These are phyloP conservation scores for Rhadinocentrus ornatus DNA, from an alignment of 2,797 vertebrate genomes.

Conservation along the genomic window DNA sequence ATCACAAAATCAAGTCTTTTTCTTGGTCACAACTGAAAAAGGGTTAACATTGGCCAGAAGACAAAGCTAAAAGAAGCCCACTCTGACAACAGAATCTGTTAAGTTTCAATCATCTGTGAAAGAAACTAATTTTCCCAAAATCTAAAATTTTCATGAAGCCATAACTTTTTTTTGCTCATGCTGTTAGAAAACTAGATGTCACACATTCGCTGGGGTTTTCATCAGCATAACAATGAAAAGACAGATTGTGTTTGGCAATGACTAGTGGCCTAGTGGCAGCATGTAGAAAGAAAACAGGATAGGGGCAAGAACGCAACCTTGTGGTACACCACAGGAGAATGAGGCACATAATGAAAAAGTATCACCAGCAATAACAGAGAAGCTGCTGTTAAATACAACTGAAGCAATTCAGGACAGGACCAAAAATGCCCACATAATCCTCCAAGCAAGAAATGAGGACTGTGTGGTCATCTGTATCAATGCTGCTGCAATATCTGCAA, in stretches of 20 bases:
- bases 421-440: not conserved
- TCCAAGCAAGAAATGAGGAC: not conserved
- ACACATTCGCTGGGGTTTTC: not conserved
- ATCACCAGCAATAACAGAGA: not conserved
- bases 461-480: not conserved
- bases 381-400: not conserved
- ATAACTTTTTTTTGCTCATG: not conserved
- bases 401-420: not conserved
- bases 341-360: not conserved
- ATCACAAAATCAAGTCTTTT: not conserved
- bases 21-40: too few relatives aligned
- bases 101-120: too few relatives aligned
- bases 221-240: not conserved
- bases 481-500: not conserved
- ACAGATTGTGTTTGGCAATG: not conserved
- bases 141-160: not conserved
- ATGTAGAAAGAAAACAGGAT: not conserved
- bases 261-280: not conserved
- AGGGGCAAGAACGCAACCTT: not conserved
- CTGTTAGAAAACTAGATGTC: not conserved
- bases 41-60: too few relatives aligned
- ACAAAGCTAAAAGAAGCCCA: too few relatives aligned
- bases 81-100: too few relatives aligned
- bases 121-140: too few relatives aligned
- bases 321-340: not conserved